phyloP scores from a whole-genome alignment of 1,140 invertebrate species.

The Drosophila tropicalis region DNA sequence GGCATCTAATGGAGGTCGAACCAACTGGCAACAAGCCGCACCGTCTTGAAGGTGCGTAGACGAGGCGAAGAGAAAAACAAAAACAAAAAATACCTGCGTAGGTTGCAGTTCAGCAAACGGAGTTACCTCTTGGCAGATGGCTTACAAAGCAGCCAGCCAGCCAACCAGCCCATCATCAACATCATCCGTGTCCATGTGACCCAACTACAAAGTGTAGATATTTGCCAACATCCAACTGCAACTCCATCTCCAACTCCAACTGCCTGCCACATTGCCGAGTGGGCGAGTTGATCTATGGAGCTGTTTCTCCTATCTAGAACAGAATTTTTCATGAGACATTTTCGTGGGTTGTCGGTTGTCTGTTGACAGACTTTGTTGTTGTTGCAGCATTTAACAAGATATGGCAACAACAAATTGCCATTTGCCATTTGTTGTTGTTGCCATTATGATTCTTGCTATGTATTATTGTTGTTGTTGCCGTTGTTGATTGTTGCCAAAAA shows the following conservation, averaged over 20 bases:
- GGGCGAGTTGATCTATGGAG: constrained; percentile 64
- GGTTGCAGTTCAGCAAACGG: constrained; percentile 17
- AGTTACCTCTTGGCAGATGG: constrained; percentile 50
- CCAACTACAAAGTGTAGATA: constrained; percentile 30
- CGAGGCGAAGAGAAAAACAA: constrained; percentile 37
- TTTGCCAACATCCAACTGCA: constrained; percentile 31
- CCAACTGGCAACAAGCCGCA: constrained; percentile 22
- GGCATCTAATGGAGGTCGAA: constrained; percentile 63
- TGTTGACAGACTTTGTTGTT: constrained; percentile 36
- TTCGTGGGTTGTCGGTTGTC: constrained; percentile 61
- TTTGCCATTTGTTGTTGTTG: constrained; percentile 18
- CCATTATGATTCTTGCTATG: constrained; percentile 1
- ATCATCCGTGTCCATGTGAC: constrained; percentile 69
- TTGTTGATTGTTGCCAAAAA: constrained; percentile 29
- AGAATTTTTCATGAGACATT: constrained; percentile 79
- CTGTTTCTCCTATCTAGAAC: constrained; percentile 70
- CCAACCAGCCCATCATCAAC: constrained; percentile 31
- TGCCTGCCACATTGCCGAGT: constrained; percentile 30
- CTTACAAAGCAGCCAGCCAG: constrained; percentile 18
- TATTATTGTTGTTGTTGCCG: constrained; percentile 19
- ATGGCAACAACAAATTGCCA: constrained; percentile 52
- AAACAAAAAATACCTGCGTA: constrained; percentile 14
- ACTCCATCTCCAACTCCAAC: constrained; percentile 24
- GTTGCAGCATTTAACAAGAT: constrained; percentile 68
- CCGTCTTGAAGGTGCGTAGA: constrained; percentile 53